These are phyloP conservation scores for Lytechinus pictus DNA, from an alignment of 35 echinoderm and acorn worm genomes.

Conservation along the genomic window DNA sequence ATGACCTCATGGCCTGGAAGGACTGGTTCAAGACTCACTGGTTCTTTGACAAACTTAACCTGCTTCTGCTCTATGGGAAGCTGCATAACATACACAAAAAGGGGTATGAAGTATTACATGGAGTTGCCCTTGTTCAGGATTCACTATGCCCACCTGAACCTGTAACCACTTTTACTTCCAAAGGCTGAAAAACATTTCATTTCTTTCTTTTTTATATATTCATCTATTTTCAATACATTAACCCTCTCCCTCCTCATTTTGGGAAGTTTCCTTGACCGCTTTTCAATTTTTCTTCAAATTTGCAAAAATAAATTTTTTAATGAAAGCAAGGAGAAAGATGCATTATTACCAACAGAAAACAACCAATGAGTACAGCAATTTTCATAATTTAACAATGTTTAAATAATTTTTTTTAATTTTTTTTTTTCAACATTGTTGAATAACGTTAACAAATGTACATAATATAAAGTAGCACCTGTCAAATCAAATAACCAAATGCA, in stretches of 20 bases:
- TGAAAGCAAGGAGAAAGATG: no score
- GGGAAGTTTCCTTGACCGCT: no score
- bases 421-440: neutral
- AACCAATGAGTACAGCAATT: neutral
- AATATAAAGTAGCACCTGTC: no score
- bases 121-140: neutral
- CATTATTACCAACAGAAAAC: no score
- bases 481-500: no score
- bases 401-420: neutral
- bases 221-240: no score
- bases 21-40: constrained; percentile 50
- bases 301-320: no score
- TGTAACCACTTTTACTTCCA: neutral
- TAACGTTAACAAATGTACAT: no score
- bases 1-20: constrained; percentile 74
- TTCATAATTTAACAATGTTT: neutral
- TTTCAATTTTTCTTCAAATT: no score
- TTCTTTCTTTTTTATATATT: no score
- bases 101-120: neutral
- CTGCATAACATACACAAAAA: constrained; percentile 35
- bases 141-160: neutral
- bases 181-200: neutral
- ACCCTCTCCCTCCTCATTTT: no score
- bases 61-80: constrained; percentile 72
- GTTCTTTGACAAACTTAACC: constrained; percentile 84